Evolutionary conservation across 2,113 vertebrate species (phyloP).

Genomic region (Hippotragus niger): DNA sequence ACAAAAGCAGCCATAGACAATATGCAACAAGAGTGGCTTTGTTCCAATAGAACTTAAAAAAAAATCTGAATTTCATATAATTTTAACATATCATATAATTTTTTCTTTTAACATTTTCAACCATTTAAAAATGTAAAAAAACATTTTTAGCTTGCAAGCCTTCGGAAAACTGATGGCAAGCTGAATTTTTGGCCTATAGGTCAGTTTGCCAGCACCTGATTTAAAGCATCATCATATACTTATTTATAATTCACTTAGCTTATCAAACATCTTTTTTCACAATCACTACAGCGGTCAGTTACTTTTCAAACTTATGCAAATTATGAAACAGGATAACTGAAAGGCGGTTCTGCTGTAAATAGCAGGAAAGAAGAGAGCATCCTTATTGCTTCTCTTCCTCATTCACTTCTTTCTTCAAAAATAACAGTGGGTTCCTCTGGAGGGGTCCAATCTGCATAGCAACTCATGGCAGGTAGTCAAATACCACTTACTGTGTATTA

Average conservation of each 20-base stretch:
- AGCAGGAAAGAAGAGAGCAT: background rate
- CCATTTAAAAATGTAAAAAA: background rate
- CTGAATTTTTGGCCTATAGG: background rate
- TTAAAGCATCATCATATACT: background rate
- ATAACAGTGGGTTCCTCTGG: background rate
- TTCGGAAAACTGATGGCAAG: constrained; percentile 8
- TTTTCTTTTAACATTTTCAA: background rate
- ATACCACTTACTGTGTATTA: background rate
- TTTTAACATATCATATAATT: constrained; percentile 1
- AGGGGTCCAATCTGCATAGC: background rate
- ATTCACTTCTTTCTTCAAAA: background rate
- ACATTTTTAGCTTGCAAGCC: background rate
- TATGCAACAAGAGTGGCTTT: background rate
- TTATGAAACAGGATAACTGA: background rate
- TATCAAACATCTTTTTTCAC: constrained; percentile 5
- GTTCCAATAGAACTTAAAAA: background rate
- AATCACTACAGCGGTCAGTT: background rate
- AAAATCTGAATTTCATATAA: background rate
- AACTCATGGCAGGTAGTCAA: background rate
- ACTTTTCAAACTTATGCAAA: background rate
- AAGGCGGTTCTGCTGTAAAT: background rate
- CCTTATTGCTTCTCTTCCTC: background rate
- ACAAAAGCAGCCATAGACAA: background rate
- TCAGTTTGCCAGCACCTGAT: background rate
- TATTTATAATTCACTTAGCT: background rate